Base-by-base conservation (phyloP, 2,888 invertebrate genomes). In the Lampropteryx suffumata region DNA sequence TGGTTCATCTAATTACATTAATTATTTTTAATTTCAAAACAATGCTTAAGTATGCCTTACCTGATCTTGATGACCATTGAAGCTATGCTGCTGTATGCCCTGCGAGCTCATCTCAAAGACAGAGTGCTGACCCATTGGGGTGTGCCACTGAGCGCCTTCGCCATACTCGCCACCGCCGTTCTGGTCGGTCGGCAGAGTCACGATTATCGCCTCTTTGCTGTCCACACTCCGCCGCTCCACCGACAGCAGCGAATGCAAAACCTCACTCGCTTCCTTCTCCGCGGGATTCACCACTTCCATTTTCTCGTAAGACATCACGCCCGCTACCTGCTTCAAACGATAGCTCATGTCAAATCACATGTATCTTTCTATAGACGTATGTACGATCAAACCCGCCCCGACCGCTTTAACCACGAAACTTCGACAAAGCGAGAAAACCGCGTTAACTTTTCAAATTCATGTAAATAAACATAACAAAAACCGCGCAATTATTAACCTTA, bases 251-350 rank as follows among this genome's bases (percentile, higher is more conserved):
- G 93, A 93, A 73, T 94, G 93, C 44, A 94, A 82, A 33, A 94
- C 94, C 81, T 94, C 94, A 69, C 93, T 94, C 12, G 94, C 94
- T 76, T 94, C 94, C 76, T 93, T 94, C 81, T 94, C 94, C 27
- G 94, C 94, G 54, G 92, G 91, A 75, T 93, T 93, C 62, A 93
- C 93, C 65, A 90, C 91, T 73, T 92, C 92, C 92, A 93, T 92
- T 82, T 91, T 90, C 71, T 89, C 87, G 76, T 83, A 91, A 63
- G 88, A 88, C 89, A 90, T 87, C 65, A 64, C 67, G 73, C 67
- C 67, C 66, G 75, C 73, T 79, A 76, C 75, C 77, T 71, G 76
- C 84, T 87, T 86, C 71, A 88, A 87, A 71, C 83, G 82, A 88
- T 80, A 79, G 75, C 70, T 79, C 82, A 82, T 73, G 81, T 84